Evolutionary conservation across 2,113 vertebrate species (phyloP), one percentile per base, ranked within the genome.

Genomic region (Drymodes brunneopygia): DNA sequence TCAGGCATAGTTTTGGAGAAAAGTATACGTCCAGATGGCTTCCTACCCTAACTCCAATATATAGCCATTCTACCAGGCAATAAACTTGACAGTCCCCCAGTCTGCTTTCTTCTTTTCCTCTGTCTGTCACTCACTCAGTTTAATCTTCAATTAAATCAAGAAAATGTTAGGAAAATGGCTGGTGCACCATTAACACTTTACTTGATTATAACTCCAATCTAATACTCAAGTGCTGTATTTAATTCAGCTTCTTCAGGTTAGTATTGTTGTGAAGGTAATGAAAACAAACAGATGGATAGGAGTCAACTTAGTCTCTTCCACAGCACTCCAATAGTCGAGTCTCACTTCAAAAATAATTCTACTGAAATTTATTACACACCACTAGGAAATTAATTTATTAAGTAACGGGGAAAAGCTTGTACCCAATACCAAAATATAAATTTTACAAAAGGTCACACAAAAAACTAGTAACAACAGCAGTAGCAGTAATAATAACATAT

Each of bases 341-440:
- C 24, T 60, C 17, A 44, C 25, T 81, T 71, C 20, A 33, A 94
- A 86, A 95, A 69, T 15, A 81, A 58, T 50, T 65, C 12, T 47
- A 54, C 4, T 67, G 60, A 69, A 80, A 78, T 1, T 3, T 42
- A 72, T 44, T 47, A 78, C 29, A 62, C 6, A 74, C 13, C 23
- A 47, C 15, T 27, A 56, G 21, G 35, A 92, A 78, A 81, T 10
- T 6, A 21, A 88, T 61, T 66, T 57, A 72, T 62, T 1, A 1
- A 74, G 15, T 15, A 65, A 70, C 0, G 0, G 12, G n/a, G 51
- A 45, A 83, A 54, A 38, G 25, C 20, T 54, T 31, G 24, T 7
- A 82, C 11, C 51, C 19, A 56, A 67, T 6, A 77, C 4, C 45
- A 66, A 93, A 85, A 28, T 11, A 78, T 1, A 21, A 62, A 82